phyloP scores from a whole-genome alignment of 2,888 invertebrate species.

The Himalopsyche japonica region DNA sequence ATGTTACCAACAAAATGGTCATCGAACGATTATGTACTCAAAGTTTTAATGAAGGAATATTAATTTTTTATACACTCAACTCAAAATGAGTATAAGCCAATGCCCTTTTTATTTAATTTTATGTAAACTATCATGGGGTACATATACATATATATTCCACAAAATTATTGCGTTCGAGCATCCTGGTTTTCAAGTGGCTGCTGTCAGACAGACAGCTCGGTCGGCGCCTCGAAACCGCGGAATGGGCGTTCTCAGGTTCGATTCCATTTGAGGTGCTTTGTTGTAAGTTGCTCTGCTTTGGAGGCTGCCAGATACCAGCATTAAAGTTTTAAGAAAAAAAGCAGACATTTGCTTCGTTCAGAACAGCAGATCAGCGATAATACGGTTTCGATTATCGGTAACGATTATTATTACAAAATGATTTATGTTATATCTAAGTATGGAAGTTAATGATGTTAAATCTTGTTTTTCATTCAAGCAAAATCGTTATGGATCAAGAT shows the following conservation, averaged over 20 bases:
- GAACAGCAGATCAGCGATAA: not conserved
- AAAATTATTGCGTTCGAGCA: not conserved
- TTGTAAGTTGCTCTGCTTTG: not conserved
- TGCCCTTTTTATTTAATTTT: too few relatives aligned
- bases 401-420: not conserved
- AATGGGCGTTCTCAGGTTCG: not conserved
- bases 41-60: too few relatives aligned
- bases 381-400: not conserved
- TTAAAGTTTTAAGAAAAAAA: not conserved
- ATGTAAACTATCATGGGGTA: too few relatives aligned
- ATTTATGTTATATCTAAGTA: not conserved
- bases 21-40: too few relatives aligned
- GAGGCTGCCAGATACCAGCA: not conserved
- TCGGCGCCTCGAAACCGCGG: not conserved
- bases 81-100: too few relatives aligned
- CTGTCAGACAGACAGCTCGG: not conserved
- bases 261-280: not conserved
- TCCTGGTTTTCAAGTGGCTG: not conserved
- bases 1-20: too few relatives aligned
- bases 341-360: not conserved
- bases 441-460: not conserved
- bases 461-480: too few relatives aligned
- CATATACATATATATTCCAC: not conserved
- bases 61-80: too few relatives aligned
- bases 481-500: too few relatives aligned